Conservation (phyloP, 2,113 vertebrate species). For the Colistium nudipinnis region DNA sequence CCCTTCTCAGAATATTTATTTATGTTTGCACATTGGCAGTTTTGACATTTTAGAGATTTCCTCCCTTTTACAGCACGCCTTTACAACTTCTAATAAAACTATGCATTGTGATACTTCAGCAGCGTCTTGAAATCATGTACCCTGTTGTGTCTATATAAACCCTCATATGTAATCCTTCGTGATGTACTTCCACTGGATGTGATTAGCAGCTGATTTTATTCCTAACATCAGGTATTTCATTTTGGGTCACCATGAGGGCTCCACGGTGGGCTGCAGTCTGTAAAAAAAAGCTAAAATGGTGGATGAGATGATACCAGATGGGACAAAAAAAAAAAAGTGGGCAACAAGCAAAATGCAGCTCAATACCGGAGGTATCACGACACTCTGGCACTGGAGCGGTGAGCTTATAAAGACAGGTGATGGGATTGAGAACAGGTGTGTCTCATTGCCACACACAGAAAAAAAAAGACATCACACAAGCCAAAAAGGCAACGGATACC, state of each 20-base stretch:
- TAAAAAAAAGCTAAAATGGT: background rate
- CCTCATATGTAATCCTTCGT: constrained; percentile 2
- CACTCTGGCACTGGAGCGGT: too few species aligned
- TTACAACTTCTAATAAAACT: constrained; percentile 22
- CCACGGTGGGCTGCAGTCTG: constrained; percentile 74
- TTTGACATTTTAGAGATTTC: constrained; percentile 33
- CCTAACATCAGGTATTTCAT: constrained; percentile 51
- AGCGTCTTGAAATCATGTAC: constrained; percentile 12
- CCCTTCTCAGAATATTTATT: constrained; percentile 1
- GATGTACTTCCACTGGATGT: constrained; percentile 4
- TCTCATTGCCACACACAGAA: too few species aligned
- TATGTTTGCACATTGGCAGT: constrained; percentile 8
- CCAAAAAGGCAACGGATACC: too few species aligned
- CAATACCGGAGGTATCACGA: too few species aligned
- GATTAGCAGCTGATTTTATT: constrained; percentile 25
- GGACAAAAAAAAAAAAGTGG: too few species aligned
- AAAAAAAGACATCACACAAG: too few species aligned
- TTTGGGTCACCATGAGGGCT: constrained; percentile 66
- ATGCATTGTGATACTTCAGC: constrained; percentile 11
- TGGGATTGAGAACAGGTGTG: too few species aligned
- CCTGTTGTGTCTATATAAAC: background rate
- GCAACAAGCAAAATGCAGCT: too few species aligned
- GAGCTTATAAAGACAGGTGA: too few species aligned
- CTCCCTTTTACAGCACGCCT: background rate
- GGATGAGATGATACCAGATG: background rate